A percentile compares a stretch with the other conserved stretches of the same genome.
Conservation (phyloP, 2,797 vertebrate species). For the Chromobotia macracanthus region DNA sequence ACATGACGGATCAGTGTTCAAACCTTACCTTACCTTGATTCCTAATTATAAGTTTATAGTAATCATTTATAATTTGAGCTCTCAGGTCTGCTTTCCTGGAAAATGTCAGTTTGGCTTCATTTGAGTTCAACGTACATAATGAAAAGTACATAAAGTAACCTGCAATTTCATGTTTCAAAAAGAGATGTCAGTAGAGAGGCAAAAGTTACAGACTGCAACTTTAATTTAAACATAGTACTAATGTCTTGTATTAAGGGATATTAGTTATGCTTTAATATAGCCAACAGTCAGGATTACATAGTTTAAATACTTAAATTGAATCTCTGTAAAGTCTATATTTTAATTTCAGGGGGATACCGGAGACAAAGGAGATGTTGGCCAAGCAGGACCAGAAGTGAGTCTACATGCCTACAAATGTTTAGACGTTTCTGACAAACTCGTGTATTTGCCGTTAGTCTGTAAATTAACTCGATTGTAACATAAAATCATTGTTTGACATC, state of each 20-base stretch:
- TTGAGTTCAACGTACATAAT: too few relatives aligned
- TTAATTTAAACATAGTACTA: too few relatives aligned
- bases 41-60: too few relatives aligned
- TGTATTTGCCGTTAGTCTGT: not conserved
- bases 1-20: too few relatives aligned
- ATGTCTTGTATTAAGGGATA: not conserved
- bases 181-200: too few relatives aligned
- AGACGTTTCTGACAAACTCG: not conserved
- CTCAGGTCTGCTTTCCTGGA: too few relatives aligned
- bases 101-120: too few relatives aligned
- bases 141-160: too few relatives aligned
- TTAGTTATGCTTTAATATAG: not conserved
- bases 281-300: not conserved
- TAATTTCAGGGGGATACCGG: slow-evolving; percentile 86
- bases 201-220: too few relatives aligned
- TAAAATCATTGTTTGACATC: not conserved
- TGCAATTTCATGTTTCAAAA: too few relatives aligned
- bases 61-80: too few relatives aligned
- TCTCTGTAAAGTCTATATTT: not conserved
- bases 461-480: slow-evolving; percentile 6
- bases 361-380: slow-evolving; percentile 87
- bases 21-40: too few relatives aligned
- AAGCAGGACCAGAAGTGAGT: slow-evolving; percentile 85
- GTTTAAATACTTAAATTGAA: not conserved
- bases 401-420: not conserved